Percentiles rank a stretch among this genome's conserved stretches.
phyloP scores from a whole-genome alignment of 2,888 invertebrate genomes.

The Dolichopus griseipennis region DNA sequence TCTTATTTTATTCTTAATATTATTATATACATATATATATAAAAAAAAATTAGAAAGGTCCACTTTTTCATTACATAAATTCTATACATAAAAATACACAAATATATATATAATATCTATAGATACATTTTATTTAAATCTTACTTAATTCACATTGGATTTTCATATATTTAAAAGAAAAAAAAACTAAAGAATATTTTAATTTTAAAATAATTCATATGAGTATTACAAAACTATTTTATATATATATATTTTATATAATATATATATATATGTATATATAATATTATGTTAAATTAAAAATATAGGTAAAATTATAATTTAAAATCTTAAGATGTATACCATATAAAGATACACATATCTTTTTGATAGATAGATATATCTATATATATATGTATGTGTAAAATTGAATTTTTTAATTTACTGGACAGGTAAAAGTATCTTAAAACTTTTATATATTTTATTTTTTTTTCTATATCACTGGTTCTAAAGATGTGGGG shows the following conservation, averaged over 20 bases:
- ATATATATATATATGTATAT: no score
- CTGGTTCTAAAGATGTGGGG: no score
- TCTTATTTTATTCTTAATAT: neutral
- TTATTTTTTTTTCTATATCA: neutral
- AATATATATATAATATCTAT: neutral
- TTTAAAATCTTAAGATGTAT: neutral
- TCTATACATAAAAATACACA: neutral
- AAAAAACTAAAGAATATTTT: neutral
- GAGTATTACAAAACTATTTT: neutral
- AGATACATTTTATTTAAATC: neutral
- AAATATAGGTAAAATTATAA: neutral
- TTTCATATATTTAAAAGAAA: neutral
- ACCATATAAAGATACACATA: no score
- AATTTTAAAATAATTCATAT: neutral
- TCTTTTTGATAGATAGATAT: no score
- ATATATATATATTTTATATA: no score
- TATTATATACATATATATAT: neutral
- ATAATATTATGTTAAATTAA: no score
- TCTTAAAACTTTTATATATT: neutral
- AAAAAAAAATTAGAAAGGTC: neutral
- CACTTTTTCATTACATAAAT: neutral
- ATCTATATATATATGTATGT: no score
- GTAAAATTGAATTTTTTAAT: neutral
- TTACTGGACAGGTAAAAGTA: neutral
- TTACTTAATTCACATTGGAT: constrained; percentile 1